Evolutionary conservation across 2,113 vertebrate genomes (phyloP), one percentile per base, ranked within the genome.

Genomic region (Xiphophorus hellerii): DNA sequence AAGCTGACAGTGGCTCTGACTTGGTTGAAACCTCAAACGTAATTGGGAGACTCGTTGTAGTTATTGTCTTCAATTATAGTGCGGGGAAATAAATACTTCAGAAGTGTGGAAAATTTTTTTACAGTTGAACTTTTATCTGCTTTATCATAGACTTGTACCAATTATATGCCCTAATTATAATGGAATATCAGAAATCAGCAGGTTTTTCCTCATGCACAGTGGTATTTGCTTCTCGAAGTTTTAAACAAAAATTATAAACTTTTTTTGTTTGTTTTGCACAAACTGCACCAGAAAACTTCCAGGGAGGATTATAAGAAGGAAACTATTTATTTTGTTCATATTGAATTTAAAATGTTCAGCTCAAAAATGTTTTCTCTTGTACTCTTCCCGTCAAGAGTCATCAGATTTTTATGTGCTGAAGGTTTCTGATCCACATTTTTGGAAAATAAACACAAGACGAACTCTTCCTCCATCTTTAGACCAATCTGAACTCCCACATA

Each of bases 381-480:
- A 93, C 93, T 95, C 90, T 93, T 95, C 94, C 92, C 92, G 96
- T 96, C 97, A 95, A 95, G 94, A 93, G 95, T 92, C 96, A 97
- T n/a, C 25, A 58, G 51, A 58, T 58, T 58, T 58, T 1, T 54
- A 22, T 58, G 7, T 58, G 51, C 7, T 58, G 9, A 96, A 96
- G 96, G 94, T 92, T 96, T 95, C 95, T 98, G 96, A 97, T 97
- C 96, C 97, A 96, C 10, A 6, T n/a, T 20, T 25, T 10, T 3
- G 51, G 22, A n/a, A 58, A 58, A n/a, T 25, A 58, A 58, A n/a
- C 25, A 5, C 25, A n/a, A n/a, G 97, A 95, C 96, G 96, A 98
- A 96, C 96, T 96, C 94, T 93, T 96, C 94, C 87, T 97, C 95
- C 95, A 93, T 97, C 22, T 98, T 98, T 96, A 97, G 96, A 96